A percentile compares a stretch with the other conserved stretches of the same genome.
Conservation (phyloP, 2,888 invertebrate species). For the Drosophila neonasuta region DNA sequence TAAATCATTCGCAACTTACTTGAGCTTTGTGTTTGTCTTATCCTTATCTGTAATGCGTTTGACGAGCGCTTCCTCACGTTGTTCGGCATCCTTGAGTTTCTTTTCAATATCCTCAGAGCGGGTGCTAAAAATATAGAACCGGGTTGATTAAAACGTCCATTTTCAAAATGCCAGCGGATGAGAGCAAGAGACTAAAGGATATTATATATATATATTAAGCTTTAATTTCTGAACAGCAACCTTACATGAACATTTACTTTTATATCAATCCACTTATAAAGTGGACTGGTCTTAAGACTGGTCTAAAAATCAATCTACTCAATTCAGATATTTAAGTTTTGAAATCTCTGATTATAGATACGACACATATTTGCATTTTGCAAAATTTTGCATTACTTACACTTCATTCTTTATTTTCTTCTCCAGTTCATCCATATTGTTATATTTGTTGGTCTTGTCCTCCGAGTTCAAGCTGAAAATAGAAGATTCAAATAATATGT, state of each 20-base stretch:
- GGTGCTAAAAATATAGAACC: constrained; percentile 62
- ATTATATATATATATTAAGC: no score
- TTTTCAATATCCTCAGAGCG: constrained; percentile 82
- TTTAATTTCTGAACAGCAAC: no score
- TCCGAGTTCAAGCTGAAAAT: constrained; percentile 72
- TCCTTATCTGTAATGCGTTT: constrained; percentile 82
- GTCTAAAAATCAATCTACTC: no score
- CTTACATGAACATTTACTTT: no score
- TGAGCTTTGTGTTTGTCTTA: constrained; percentile 81
- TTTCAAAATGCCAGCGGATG: no score
- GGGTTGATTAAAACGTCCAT: no score
- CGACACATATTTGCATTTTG: not conserved
- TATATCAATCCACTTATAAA: no score
- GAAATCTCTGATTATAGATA: no score
- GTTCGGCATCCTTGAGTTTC: constrained; percentile 82
- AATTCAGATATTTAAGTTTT: no score
- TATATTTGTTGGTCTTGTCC: constrained; percentile 79
- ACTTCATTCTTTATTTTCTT: constrained; percentile 82
- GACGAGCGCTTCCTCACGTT: constrained; percentile 81
- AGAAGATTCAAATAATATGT: not conserved
- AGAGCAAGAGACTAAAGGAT: no score
- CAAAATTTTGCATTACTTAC: constrained; percentile 65
- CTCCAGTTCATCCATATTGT: constrained; percentile 82
- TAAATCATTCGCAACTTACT: constrained; percentile 63
- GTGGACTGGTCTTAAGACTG: no score